Conservation (phyloP, 2,797 vertebrate species). For the Tamandua tetradactyla region DNA sequence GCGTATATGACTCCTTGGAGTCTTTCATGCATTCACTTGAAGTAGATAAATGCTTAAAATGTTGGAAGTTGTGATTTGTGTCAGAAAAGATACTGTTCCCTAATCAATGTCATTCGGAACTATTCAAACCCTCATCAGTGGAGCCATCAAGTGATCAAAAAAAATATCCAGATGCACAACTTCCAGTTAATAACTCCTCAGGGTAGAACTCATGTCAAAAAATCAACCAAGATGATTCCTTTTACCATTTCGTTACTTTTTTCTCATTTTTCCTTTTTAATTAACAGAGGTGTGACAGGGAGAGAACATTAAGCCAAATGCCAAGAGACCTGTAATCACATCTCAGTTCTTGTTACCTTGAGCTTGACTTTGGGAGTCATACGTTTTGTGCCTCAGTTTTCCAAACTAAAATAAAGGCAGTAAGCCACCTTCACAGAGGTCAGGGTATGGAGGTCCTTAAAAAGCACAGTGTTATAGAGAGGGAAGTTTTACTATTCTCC, state of each 20-base stretch:
- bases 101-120: neutral
- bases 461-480: neutral
- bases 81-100: neutral
- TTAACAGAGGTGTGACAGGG: neutral
- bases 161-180: neutral
- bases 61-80: neutral
- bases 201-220: neutral
- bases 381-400: neutral
- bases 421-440: neutral
- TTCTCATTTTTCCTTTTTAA: neutral
- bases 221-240: neutral
- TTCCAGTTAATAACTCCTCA: neutral
- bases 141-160: slow-evolving; percentile 29
- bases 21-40: neutral
- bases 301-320: neutral
- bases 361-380: neutral
- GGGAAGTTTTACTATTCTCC: neutral
- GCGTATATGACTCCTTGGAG: neutral
- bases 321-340: neutral
- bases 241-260: neutral
- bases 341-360: neutral
- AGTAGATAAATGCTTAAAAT: neutral
- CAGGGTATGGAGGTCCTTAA: neutral
- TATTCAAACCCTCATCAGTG: neutral
- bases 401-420: neutral